These are phyloP conservation scores for Tangachromis dhanisi DNA, from an alignment of 2,113 vertebrate species.

Conservation along the genomic window DNA sequence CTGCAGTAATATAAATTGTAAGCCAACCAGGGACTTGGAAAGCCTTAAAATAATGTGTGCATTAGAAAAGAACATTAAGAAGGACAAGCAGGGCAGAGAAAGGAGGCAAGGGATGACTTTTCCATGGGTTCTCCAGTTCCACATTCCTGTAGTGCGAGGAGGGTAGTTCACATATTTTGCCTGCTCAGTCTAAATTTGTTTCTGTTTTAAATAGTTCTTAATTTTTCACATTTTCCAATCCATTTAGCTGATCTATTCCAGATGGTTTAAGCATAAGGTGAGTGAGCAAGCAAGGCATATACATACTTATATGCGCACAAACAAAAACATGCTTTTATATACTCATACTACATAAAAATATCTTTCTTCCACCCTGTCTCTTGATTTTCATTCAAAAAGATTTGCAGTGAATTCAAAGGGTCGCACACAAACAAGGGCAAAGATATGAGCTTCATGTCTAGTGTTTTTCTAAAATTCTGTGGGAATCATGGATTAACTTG, in stretches of 20 bases:
- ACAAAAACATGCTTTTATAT: not conserved
- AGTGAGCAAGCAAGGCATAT: conserved; percentile 10
- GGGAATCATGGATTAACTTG: conserved; percentile 3
- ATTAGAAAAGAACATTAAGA: not conserved
- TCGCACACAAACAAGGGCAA: not conserved
- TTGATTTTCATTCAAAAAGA: not conserved
- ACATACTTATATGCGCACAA: not conserved
- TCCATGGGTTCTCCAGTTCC: conserved; percentile 23
- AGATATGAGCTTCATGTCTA: not conserved
- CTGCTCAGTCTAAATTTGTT: conserved; percentile 62
- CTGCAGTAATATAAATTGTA: not conserved
- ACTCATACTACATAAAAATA: not conserved
- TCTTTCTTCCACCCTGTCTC: not conserved
- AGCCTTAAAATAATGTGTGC: not conserved
- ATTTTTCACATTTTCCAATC: conserved; percentile 50
- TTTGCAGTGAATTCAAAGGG: not conserved
- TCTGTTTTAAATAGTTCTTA: conserved; percentile 60
- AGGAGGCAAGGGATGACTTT: not conserved
- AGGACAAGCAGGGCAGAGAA: not conserved
- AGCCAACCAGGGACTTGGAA: not conserved
- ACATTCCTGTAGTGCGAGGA: conserved; percentile 48
- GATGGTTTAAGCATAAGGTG: conserved; percentile 27
- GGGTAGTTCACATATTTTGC: conserved; percentile 50
- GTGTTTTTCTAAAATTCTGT: not conserved
- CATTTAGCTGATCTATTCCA: conserved; percentile 55